A percentile compares a stretch with the other conserved stretches of the same genome.
Evolutionary conservation across 2,113 vertebrate genomes (phyloP).

Genomic region (Phyllopteryx taeniolatus): DNA sequence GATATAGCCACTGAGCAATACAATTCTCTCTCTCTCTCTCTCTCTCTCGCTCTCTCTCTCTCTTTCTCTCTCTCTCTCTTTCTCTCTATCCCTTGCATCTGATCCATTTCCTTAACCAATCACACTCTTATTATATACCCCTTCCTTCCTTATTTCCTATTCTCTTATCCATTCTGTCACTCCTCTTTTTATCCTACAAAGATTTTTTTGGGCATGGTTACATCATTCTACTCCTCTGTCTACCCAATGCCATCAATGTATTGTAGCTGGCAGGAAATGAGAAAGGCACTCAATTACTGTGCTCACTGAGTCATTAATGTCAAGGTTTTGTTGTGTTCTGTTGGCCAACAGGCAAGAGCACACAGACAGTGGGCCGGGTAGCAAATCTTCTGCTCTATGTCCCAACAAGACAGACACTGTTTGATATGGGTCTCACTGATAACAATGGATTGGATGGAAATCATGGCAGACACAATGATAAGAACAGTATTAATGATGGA

Average conservation of each 20-base stretch:
- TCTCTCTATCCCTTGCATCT: constrained; percentile 46
- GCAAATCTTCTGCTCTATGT: constrained; percentile 58
- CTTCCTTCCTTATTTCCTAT: constrained; percentile 43
- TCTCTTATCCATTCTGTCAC: constrained; percentile 36
- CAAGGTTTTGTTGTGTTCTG: constrained; percentile 62
- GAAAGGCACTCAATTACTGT: constrained; percentile 71
- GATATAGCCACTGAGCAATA: background rate
- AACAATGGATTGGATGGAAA: constrained; percentile 63
- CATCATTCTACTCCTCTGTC: constrained; percentile 36
- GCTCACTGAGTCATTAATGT: constrained; percentile 73
- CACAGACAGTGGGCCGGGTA: constrained; percentile 53
- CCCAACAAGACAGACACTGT: constrained; percentile 61
- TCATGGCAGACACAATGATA: constrained; percentile 56
- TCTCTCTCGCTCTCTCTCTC: constrained; percentile 30
- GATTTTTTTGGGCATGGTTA: constrained; percentile 26
- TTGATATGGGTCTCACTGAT: constrained; percentile 67
- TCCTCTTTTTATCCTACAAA: constrained; percentile 30
- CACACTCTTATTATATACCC: constrained; percentile 19
- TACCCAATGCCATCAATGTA: constrained; percentile 47
- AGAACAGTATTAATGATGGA: constrained; percentile 65
- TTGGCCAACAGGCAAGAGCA: constrained; percentile 58
- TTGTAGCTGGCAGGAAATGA: constrained; percentile 69
- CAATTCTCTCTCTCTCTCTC: too few species aligned
- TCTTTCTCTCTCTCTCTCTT: constrained; percentile 24
- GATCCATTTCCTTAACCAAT: constrained; percentile 47